Base-by-base conservation (phyloP, 1,140 invertebrate species). In the Diabrotica virgifera region DNA sequence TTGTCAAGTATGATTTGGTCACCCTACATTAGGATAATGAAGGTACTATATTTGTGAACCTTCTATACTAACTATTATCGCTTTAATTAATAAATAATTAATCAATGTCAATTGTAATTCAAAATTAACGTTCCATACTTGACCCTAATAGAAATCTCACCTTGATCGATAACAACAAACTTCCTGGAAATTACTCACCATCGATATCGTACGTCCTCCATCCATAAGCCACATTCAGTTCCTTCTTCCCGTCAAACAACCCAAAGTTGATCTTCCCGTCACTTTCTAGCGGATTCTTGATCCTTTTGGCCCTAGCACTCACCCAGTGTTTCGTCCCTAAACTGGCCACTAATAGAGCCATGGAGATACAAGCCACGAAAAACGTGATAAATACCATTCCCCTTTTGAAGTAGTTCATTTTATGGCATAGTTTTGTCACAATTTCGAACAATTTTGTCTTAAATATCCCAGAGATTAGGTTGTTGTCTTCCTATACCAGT, bases 251-350 rank as follows among this genome's bases (percentile, higher is more conserved):
- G 67, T 90, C 85, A 73, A 96, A 91, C 0, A 96, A 82, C 0
- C 94, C 94, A 73, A 94, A 92, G 73, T 90, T 85, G 52, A 96
- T 86, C 68, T 85, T 83, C 3, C 91, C 93, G 55, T 88, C 88
- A 52, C 90, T 92, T 69, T 89, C 85, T 54, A 82, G 68, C 0
- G 89, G 84, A 76, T 90, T 90, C 0, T 83, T 83, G 0, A 84
- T 82, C 64, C 89, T 79, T 54, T 86, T 85, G 2, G 93, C 91
- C 64, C 82, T 84, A 0, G 93, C 90, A 37, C 88, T 87, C 1
- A 94, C 86, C 95, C 95, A 97, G 71, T 92, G 87, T 70, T 93
- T 90, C 0, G 94, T 96, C 0, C 91, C 92, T 62, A 97, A 79
- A 36, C 92, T 90, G 9, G 91, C 90, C 10, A 92, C 87, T 2